These are phyloP conservation scores for Heliconius hortense DNA, from an alignment of 2,888 invertebrate genomes.

Conservation along the genomic window DNA sequence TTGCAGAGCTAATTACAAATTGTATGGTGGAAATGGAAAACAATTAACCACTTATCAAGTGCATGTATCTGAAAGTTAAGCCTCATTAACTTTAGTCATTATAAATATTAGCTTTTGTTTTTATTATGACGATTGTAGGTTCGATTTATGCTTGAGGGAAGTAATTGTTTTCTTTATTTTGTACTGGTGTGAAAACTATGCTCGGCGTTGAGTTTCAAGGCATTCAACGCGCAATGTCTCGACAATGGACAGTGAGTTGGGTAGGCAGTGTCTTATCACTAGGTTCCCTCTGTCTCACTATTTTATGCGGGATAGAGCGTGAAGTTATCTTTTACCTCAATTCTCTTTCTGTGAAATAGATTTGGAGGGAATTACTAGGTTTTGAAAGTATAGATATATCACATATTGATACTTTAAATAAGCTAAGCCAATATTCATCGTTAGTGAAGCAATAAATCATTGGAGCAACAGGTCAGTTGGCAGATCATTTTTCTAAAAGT, in stretches of 20 bases:
- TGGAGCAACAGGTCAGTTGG: constrained; percentile 12
- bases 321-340: not conserved
- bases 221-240: not conserved
- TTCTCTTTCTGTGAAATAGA: not conserved
- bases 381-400: too few relatives aligned
- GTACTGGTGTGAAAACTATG: not conserved
- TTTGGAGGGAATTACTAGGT: too few relatives aligned
- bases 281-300: not conserved
- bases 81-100: constrained; percentile 1
- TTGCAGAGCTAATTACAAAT: constrained; percentile 43
- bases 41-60: constrained; percentile 27
- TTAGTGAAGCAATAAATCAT: constrained; percentile 11
- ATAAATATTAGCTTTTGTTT: not conserved
- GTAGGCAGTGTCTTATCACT: not conserved
- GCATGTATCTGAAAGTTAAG: not conserved
- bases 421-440: not conserved
- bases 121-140: not conserved
- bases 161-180: not conserved
- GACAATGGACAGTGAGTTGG: not conserved
- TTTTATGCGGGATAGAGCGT: not conserved
- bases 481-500: constrained; percentile 1
- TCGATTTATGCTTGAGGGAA: not conserved
- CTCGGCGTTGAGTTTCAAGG: too few relatives aligned
- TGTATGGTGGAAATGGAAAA: constrained; percentile 39
- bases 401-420: not conserved